Evolutionary conservation across 2,113 vertebrate species (phyloP), one percentile per base, ranked within the genome.

Genomic region (Pseudolaguvia tuberculata): DNA sequence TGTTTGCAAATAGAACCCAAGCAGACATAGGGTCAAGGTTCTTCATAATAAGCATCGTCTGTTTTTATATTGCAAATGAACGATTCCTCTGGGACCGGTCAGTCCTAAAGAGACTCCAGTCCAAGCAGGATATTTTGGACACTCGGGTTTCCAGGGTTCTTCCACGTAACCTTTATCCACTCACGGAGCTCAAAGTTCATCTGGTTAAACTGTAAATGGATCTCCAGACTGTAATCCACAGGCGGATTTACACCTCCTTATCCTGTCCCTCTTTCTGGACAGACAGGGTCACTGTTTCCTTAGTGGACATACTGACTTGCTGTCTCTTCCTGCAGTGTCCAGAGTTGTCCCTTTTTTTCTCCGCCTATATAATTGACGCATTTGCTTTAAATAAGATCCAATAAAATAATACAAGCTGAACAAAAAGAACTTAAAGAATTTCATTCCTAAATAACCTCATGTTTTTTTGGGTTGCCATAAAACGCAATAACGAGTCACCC

Each of bases 181-280:
- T 78, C 78, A 20, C 25, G 81, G 81, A 55, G 51, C 42, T 78
- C 73, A 84, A 20, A 80, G 81, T 85, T 80, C 77, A 31, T 73
- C 71, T 79, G 70, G 76, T 76, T 72, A 56, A 63, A 75, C 70
- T 50, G 55, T 61, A 59, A 53, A 62, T 59, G 73, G 75, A 75
- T 80, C 67, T 39, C n/a, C 59, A 53, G 71, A 77, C 70, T 61
- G 29, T 69, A 66, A 81, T 79, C 74, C 68, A 70, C 35, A 63
- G 57, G 29, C 29, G 55, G 68, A 67, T 81, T 80, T 70, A 71
- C 85, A 85, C 81, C 82, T 82, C 69, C 45, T 35, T 75, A 78
- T 87, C 85, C 83, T 72, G 62, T 77, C 82, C 23, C 18, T 62
- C 27, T 45, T 55, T 57, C 62, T 12, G 25, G 21, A n/a, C 39